Percentiles rank a stretch among this genome's conserved stretches.
These are phyloP conservation scores for Ceyx cyanopectus DNA, from an alignment of 2,113 vertebrate genomes.

Conservation along the genomic window DNA sequence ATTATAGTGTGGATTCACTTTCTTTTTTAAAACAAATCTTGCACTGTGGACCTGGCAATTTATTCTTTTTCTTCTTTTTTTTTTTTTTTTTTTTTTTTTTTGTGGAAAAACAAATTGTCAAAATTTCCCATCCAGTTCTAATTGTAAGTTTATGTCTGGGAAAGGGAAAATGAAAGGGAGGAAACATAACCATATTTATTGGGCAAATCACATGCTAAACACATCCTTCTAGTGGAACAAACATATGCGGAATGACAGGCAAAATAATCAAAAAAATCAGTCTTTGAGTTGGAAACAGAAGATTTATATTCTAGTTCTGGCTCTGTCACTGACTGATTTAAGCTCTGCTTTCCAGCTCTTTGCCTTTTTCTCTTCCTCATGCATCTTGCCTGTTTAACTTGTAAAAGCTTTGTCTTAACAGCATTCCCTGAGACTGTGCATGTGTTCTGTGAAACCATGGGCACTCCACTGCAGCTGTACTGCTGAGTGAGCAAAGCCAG, in stretches of 20 bases:
- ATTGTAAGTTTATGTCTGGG: conserved; percentile 5
- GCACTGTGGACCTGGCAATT: not conserved
- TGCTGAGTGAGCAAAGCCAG: not conserved
- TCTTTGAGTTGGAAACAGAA: not conserved
- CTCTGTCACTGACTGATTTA: not conserved
- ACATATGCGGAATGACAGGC: not conserved
- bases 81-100: too few relatives aligned
- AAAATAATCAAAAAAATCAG: not conserved
- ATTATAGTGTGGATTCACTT: not conserved
- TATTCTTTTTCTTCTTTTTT: too few relatives aligned
- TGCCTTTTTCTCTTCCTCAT: not conserved
- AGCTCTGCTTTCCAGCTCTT: not conserved
- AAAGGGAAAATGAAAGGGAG: conserved; percentile 22
- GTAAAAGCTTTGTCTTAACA: not conserved
- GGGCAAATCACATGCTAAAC: not conserved
- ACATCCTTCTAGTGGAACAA: not conserved
- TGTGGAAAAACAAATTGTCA: not conserved
- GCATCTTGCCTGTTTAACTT: not conserved
- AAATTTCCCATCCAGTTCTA: conserved; percentile 15
- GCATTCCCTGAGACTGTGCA: not conserved
- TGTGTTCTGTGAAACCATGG: not conserved
- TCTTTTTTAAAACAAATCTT: not conserved
- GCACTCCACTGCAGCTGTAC: not conserved
- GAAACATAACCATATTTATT: not conserved
- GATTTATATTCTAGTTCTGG: not conserved